Evolutionary conservation across 2,888 invertebrate genomes (phyloP).

Genomic region (Calliphora vomitoria): DNA sequence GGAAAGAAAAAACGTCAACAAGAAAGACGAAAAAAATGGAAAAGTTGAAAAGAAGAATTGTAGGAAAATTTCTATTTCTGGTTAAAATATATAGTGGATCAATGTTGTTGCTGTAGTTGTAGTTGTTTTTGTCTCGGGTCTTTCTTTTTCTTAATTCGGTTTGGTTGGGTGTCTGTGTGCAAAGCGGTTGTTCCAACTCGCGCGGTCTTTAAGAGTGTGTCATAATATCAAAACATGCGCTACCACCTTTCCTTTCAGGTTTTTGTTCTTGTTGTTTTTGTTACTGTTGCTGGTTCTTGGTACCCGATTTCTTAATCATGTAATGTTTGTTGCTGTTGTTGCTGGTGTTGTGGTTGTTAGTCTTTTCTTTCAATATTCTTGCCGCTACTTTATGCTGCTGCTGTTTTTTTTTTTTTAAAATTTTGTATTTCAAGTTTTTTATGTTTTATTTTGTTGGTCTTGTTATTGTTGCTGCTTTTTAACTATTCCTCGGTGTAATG

Average conservation of each 20-base stretch:
- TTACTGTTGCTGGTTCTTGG: conserved; percentile 45
- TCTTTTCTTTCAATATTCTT: conserved; percentile 20
- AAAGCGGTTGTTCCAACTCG: conserved; percentile 43
- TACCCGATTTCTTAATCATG: conserved; percentile 54
- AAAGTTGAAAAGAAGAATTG: conserved; percentile 4
- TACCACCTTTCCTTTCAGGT: conserved; percentile 68
- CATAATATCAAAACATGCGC: conserved; percentile 64
- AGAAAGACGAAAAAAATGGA: not conserved
- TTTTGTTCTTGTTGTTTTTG: conserved; percentile 33
- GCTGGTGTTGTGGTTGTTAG: conserved; percentile 51
- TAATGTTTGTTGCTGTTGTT: conserved; percentile 41
- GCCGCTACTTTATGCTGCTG: conserved; percentile 12
- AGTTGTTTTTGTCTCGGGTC: conserved; percentile 22
- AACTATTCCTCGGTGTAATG: conserved; percentile 41
- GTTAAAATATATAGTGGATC: conserved; percentile 12
- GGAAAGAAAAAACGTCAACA: conserved; percentile 14
- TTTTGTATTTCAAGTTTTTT: conserved; percentile 31
- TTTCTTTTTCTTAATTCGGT: conserved; percentile 23
- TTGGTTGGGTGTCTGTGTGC: conserved; percentile 4
- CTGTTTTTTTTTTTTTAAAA: not conserved
- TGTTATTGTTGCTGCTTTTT: conserved; percentile 37
- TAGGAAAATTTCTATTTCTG: conserved; percentile 38
- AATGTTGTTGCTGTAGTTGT: not conserved
- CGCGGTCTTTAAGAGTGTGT: conserved; percentile 63
- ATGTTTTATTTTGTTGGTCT: not conserved